phyloP scores from a whole-genome alignment of 2,113 vertebrate species.

The Speoplatyrhinus poulsoni region DNA sequence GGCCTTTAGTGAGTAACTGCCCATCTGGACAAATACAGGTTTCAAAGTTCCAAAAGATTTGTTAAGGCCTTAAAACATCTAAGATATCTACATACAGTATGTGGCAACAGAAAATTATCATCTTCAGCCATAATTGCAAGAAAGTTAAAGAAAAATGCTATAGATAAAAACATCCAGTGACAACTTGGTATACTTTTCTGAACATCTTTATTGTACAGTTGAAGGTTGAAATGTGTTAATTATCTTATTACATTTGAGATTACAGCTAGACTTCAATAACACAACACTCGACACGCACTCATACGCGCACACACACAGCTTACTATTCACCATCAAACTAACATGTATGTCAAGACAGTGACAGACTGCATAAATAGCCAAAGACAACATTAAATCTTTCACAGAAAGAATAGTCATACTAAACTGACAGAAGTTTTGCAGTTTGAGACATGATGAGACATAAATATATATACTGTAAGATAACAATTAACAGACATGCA shows the following conservation, averaged over 20 bases:
- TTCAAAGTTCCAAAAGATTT: too few species aligned
- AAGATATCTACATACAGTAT: too few species aligned
- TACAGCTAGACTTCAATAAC: conserved; percentile 11
- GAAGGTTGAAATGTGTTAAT: background rate
- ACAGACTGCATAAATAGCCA: conserved; percentile 40
- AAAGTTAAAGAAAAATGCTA: too few species aligned
- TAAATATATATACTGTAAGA: conserved; percentile 12
- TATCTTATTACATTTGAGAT: conserved; percentile 7
- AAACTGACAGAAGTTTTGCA: conserved; percentile 21
- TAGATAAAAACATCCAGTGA: too few species aligned
- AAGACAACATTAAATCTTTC: conserved; percentile 68
- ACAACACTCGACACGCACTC: background rate
- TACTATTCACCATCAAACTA: background rate
- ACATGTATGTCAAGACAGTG: conserved; percentile 32
- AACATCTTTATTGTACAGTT: too few species aligned
- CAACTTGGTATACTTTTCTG: too few species aligned
- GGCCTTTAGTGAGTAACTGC: too few species aligned
- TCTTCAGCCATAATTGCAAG: too few species aligned
- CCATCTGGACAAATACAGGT: too few species aligned
- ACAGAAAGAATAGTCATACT: conserved; percentile 71
- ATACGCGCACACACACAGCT: background rate
- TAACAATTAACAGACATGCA: conserved; percentile 25
- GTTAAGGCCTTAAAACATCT: too few species aligned
- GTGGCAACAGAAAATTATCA: too few species aligned
- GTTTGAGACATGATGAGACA: conserved; percentile 19